These are phyloP conservation scores for Eristalis tenax DNA, from an alignment of 2,888 invertebrate genomes.

Conservation along the genomic window DNA sequence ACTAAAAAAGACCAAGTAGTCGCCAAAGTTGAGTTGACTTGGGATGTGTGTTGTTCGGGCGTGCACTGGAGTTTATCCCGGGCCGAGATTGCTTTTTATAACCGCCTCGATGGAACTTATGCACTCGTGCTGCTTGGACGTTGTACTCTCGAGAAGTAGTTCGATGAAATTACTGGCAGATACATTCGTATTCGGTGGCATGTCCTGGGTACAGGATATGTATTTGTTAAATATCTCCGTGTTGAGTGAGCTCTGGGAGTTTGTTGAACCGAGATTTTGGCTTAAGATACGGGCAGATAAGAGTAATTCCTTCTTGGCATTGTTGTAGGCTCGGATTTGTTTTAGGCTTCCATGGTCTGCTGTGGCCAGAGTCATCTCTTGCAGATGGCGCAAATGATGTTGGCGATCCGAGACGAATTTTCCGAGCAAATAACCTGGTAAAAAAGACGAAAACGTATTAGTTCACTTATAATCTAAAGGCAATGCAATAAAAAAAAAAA, in stretches of 20 bases:
- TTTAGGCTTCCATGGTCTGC: conserved; percentile 78
- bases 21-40: conserved; percentile 2
- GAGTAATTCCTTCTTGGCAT: conserved; percentile 77
- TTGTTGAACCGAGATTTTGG: conserved; percentile 76
- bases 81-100: conserved; percentile 77
- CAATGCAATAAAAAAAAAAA: neutral
- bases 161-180: conserved; percentile 78
- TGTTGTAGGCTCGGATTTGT: conserved; percentile 78
- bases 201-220: conserved; percentile 79
- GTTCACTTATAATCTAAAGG: neutral
- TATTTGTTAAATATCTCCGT: conserved; percentile 79
- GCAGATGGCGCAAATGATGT: conserved; percentile 76
- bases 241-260: conserved; percentile 78
- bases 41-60: neutral
- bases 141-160: conserved; percentile 78
- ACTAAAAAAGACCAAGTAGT: conserved; percentile 25
- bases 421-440: conserved; percentile 80
- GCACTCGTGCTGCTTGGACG: conserved; percentile 78
- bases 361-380: conserved; percentile 75
- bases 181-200: conserved; percentile 78
- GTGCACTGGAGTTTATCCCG: conserved; percentile 73
- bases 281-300: conserved; percentile 77
- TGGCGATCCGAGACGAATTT: conserved; percentile 80
- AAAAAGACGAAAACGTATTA: conserved; percentile 6
- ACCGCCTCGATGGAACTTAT: conserved; percentile 78